These are phyloP conservation scores for Paracentrotus lividus DNA, from an alignment of 53 echinoderm and acorn worm species.

Conservation along the genomic window DNA sequence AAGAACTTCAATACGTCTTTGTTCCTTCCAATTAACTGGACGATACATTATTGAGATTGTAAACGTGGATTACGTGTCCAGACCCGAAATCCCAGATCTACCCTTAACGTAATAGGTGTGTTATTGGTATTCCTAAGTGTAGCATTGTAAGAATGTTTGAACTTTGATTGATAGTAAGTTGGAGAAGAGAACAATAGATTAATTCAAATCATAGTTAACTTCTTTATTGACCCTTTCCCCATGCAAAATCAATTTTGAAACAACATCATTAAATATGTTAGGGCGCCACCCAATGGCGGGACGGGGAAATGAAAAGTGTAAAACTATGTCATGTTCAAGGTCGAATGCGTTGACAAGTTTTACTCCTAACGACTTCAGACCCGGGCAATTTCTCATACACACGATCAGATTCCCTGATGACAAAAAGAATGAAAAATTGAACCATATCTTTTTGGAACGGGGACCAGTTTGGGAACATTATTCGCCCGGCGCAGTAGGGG, in stretches of 20 bases:
- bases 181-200: not conserved
- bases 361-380: conserved; percentile 6
- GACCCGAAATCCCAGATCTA: not conserved
- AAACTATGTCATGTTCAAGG: not conserved
- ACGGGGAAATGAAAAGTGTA: not conserved
- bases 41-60: conserved; percentile 16
- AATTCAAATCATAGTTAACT: not conserved
- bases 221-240: not conserved
- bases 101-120: not conserved
- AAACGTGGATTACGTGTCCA: conserved; percentile 27
- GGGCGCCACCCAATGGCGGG: not conserved
- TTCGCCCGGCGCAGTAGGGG: conserved; percentile 14
- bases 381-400: not conserved
- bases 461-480: not conserved
- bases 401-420: not conserved
- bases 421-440: not conserved
- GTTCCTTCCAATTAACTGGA: not conserved
- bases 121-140: not conserved
- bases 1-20: not conserved
- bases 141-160: not conserved
- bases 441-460: not conserved
- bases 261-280: not conserved
- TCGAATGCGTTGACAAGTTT: conserved; percentile 4
- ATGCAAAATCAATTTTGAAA: not conserved
- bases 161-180: not conserved